These are phyloP conservation scores for Drosophila kohkoa DNA, from an alignment of 1,140 invertebrate genomes.

Conservation along the genomic window DNA sequence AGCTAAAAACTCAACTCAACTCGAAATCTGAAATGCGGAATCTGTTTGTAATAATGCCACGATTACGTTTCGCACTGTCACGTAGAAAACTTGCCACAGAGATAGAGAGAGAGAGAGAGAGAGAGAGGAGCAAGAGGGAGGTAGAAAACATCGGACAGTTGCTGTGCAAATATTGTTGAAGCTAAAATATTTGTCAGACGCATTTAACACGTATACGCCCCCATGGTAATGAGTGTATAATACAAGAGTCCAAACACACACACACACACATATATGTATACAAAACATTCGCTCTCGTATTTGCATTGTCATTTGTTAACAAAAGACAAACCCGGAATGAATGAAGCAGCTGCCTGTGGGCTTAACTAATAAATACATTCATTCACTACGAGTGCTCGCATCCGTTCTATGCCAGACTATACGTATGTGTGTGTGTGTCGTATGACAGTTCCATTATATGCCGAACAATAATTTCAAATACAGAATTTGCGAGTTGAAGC, in stretches of 20 bases:
- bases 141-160: not conserved
- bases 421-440: conserved; percentile 8
- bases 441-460: conserved; percentile 48
- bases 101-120: not conserved
- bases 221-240: conserved; percentile 80
- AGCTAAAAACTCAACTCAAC: conserved; percentile 41
- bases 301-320: conserved; percentile 79
- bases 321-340: conserved; percentile 63
- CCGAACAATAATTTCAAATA: conserved; percentile 52
- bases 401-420: not conserved
- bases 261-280: not conserved
- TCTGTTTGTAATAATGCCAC: conserved; percentile 65
- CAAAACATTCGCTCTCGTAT: conserved; percentile 53
- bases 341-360: conserved; percentile 58
- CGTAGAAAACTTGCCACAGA: conserved; percentile 56
- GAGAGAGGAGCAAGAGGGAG: conserved; percentile 2
- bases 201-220: conserved; percentile 81
- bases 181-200: conserved; percentile 72
- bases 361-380: conserved; percentile 75
- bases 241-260: conserved; percentile 58
- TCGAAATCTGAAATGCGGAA: conserved; percentile 56
- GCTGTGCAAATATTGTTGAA: conserved; percentile 66
- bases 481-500: conserved; percentile 47
- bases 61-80: conserved; percentile 60
- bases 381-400: conserved; percentile 5